Conservation (phyloP, 2,797 vertebrate species). For the Pangasius djambal region DNA sequence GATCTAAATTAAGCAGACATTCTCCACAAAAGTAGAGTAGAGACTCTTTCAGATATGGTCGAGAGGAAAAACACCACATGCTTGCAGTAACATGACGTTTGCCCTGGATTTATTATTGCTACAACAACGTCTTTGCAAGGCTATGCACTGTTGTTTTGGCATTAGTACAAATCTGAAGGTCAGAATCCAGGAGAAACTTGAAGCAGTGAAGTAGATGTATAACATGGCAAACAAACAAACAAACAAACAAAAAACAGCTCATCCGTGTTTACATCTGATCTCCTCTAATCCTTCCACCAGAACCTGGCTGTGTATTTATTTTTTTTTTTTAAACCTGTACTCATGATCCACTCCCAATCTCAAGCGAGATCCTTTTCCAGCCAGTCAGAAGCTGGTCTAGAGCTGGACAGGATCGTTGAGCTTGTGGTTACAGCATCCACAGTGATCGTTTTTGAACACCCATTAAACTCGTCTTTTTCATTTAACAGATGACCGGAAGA, state of each 20-base stretch:
- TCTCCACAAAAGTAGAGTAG: background rate
- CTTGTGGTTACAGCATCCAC: background rate
- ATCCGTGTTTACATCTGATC: background rate
- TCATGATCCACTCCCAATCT: background rate
- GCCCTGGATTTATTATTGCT: background rate
- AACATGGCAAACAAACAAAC: background rate
- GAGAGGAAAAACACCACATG: background rate
- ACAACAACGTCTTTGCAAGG: background rate
- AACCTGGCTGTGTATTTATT: background rate
- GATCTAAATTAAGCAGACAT: too few relatives aligned
- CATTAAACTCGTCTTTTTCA: background rate
- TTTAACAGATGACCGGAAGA: background rate
- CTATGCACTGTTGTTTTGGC: background rate
- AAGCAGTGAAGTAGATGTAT: background rate
- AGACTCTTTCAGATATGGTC: background rate
- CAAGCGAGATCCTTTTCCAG: background rate
- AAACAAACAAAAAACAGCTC: background rate
- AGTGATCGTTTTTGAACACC: background rate
- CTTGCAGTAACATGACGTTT: background rate
- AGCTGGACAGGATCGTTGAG: background rate
- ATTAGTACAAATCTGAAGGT: background rate
- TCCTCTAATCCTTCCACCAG: background rate
- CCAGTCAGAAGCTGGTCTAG: background rate
- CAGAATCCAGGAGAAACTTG: background rate
- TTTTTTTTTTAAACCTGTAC: background rate